phyloP scores from a whole-genome alignment of 2,113 vertebrate genomes.

The Recurvirostra avosetta region DNA sequence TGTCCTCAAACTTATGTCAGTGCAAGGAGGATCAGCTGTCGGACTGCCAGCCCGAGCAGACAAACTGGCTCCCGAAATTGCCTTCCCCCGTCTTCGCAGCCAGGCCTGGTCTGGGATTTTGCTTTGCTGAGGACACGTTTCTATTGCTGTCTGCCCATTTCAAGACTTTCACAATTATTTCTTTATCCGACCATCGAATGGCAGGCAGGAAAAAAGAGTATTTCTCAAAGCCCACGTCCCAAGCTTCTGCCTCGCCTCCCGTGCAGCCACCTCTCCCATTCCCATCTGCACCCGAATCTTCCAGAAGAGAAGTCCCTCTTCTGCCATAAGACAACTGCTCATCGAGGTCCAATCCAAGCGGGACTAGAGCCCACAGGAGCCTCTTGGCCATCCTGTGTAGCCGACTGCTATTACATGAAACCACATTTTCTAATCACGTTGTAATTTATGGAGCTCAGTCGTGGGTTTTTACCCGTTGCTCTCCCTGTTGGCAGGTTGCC shows the following conservation, averaged over 20 bases:
- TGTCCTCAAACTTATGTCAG: conserved; percentile 8
- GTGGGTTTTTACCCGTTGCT: background rate
- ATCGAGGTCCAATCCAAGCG: background rate
- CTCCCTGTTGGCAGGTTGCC: background rate
- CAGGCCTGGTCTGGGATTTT: background rate
- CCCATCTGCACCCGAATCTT: background rate
- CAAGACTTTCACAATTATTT: background rate
- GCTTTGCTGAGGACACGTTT: background rate
- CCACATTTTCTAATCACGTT: background rate
- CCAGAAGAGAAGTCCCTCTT: background rate
- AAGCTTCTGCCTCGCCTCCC: background rate
- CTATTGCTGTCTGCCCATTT: background rate
- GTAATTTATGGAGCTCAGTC: conserved; percentile 11
- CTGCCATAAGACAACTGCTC: background rate
- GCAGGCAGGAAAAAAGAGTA: background rate
- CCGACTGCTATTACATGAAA: background rate
- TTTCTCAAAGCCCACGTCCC: background rate
- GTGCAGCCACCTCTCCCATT: background rate
- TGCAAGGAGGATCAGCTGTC: background rate
- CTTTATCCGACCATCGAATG: background rate
- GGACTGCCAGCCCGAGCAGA: background rate
- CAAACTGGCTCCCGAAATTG: background rate
- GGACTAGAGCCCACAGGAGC: background rate
- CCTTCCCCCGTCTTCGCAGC: background rate
- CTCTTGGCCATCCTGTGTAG: background rate